A percentile compares a stretch with the other conserved stretches of the same genome.
These are phyloP conservation scores for Mustela erminea DNA, from an alignment of 2,797 vertebrate genomes.

Conservation along the genomic window DNA sequence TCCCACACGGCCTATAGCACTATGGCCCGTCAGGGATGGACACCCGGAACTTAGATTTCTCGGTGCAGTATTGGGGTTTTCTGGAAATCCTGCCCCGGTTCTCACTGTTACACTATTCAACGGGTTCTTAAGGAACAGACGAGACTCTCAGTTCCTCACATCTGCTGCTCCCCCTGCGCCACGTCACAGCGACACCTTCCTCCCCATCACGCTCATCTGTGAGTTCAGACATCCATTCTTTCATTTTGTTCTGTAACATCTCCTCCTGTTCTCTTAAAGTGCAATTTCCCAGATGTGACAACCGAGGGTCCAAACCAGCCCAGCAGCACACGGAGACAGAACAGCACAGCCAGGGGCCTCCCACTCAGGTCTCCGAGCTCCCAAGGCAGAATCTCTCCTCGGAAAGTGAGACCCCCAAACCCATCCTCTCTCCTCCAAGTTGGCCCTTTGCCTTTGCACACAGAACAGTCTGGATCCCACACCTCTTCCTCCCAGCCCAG, in stretches of 20 bases:
- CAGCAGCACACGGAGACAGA: background rate
- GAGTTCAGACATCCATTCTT: background rate
- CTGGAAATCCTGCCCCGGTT: background rate
- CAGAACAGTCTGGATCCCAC: background rate
- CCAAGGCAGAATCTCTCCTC: background rate
- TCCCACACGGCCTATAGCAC: rapidly evolving
- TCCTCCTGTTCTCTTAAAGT: background rate
- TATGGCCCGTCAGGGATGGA: no score
- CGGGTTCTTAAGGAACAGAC: background rate
- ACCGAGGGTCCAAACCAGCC: background rate
- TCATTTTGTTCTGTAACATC: background rate
- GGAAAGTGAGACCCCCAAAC: background rate
- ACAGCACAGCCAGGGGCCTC: no score
- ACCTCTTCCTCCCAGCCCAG: background rate
- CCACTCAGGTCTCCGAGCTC: rapidly evolving
- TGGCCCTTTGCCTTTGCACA: background rate
- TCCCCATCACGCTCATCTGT: rapidly evolving
- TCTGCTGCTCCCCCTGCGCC: rapidly evolving
- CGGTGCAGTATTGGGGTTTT: no score
- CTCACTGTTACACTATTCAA: background rate
- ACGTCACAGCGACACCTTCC: rapidly evolving
- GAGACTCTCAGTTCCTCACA: rapidly evolving
- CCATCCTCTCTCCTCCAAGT: background rate
- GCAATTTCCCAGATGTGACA: background rate
- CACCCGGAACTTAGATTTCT: background rate